Evolutionary conservation across 2,797 vertebrate species (phyloP).

Genomic region (Cryptoblepharus egeriae): DNA sequence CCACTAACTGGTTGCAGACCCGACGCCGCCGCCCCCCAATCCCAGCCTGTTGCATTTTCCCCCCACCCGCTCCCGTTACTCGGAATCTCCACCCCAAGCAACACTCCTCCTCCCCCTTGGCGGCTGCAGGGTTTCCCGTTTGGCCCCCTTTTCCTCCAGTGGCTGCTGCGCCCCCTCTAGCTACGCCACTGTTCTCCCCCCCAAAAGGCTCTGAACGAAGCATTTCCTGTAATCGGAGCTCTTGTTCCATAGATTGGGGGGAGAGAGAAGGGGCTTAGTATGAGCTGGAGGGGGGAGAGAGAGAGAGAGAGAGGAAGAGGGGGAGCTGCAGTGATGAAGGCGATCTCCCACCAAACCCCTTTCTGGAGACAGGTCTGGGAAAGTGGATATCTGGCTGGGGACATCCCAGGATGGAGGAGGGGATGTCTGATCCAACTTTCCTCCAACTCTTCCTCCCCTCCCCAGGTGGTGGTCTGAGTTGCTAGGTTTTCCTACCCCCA

Average conservation of each 20-base stretch:
- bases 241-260: background rate
- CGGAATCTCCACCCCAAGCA: slow-evolving; percentile 2
- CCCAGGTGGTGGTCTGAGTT: background rate
- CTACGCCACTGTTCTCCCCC: background rate
- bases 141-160: background rate
- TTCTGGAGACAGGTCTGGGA: background rate
- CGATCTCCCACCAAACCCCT: no score
- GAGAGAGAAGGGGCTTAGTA: background rate
- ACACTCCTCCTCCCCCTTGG: background rate
- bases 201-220: slow-evolving; percentile 31
- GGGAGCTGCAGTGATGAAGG: background rate
- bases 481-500: no score
- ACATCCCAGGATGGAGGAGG: background rate
- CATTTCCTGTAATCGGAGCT: slow-evolving; percentile 50
- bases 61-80: slow-evolving; percentile 32
- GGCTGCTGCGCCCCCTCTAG: no score
- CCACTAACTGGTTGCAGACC: slow-evolving; percentile 42
- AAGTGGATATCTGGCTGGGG: background rate
- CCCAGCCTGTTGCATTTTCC: slow-evolving; percentile 41
- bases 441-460: background rate
- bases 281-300: background rate
- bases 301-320: background rate
- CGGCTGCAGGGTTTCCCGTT: slow-evolving; percentile 9
- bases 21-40: background rate
- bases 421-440: background rate